Base-by-base conservation (phyloP, 2,888 invertebrate species). In the Trichopria drosophilae region DNA sequence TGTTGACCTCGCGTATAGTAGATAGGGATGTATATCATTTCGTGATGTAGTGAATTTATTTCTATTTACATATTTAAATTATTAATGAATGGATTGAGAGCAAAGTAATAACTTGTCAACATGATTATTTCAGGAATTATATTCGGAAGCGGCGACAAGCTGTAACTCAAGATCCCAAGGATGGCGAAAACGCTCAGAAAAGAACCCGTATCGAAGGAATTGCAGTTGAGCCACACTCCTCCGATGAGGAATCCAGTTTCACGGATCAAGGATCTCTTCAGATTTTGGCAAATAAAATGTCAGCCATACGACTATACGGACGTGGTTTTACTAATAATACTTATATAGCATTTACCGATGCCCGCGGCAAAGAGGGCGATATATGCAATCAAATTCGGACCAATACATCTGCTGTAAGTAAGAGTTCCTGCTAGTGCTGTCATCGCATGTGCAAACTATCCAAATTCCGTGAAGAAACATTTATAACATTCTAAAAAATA, bases 261-360 rank as follows among this genome's bases (percentile, higher is more conserved):
- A 53, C 60, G 6, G 78, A 76, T 0, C 69, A 78, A 44, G 88
- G 89, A 0, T 78, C 88, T 24, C 89, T 90, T 0, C 82, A 81
- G 55, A 80, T 93, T 15, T 68, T 88, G 50, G 83, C 84, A 12
- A 81, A 82, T 40, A 73, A 77, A 0, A 74, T 77, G 3, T 82
- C 86, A 15, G 79, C 79, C 9, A 68, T 93, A 31, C 84, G 91
- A 39, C 67, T 93, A 23, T 92, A 90, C 70, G 93, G 93, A 1
- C 75, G 75, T 6, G 86, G 87, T 2, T 78, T 93, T 50, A 83
- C 83, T 0, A 70, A 81, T 0, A 73, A 81, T 48, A 88, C 88
- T 0, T 77, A 82, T 36, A 80, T 93, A 41, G 82, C 86, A 0
- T 88, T 92, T 69, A 91, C 91, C 0, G 80, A 83, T 48, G 77